These are phyloP conservation scores for Eueides isabella DNA, from an alignment of 1,140 invertebrate species.

Conservation along the genomic window DNA sequence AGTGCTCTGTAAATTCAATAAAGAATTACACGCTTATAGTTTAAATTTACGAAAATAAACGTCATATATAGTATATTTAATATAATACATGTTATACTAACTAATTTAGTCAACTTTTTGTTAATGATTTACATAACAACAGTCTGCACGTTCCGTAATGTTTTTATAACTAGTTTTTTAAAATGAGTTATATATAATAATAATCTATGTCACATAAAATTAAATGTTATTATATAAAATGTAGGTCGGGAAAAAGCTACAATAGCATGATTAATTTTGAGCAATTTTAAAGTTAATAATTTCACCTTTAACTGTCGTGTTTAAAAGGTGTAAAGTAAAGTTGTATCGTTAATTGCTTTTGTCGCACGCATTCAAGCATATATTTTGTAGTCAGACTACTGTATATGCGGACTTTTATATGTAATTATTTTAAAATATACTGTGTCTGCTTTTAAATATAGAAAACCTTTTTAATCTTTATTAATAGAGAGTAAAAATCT, in stretches of 20 bases:
- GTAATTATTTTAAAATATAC: not conserved
- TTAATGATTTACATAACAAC: not conserved
- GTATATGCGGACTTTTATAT: too few species aligned
- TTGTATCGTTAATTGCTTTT: slow-evolving; percentile 33
- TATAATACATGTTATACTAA: too few species aligned
- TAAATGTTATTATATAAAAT: not conserved
- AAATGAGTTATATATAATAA: not conserved
- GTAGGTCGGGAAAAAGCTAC: slow-evolving; percentile 4
- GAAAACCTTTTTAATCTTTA: too few species aligned
- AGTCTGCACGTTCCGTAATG: not conserved
- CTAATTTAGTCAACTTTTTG: not conserved
- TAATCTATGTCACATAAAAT: not conserved
- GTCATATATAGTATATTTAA: too few species aligned
- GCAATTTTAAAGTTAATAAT: slow-evolving; percentile 25
- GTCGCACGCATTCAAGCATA: slow-evolving; percentile 24
- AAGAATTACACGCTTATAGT: not conserved
- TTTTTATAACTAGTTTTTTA: not conserved
- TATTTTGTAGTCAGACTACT: not conserved
- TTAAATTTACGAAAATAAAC: not conserved
- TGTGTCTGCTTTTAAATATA: too few species aligned
- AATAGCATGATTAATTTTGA: slow-evolving; percentile 12
- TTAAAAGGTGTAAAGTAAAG: slow-evolving; percentile 33
- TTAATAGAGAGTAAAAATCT: too few species aligned
- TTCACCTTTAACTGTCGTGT: slow-evolving; percentile 32
- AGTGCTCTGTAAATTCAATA: not conserved